Base-by-base conservation (phyloP, 2,113 vertebrate genomes). In the Callipepla squamata region DNA sequence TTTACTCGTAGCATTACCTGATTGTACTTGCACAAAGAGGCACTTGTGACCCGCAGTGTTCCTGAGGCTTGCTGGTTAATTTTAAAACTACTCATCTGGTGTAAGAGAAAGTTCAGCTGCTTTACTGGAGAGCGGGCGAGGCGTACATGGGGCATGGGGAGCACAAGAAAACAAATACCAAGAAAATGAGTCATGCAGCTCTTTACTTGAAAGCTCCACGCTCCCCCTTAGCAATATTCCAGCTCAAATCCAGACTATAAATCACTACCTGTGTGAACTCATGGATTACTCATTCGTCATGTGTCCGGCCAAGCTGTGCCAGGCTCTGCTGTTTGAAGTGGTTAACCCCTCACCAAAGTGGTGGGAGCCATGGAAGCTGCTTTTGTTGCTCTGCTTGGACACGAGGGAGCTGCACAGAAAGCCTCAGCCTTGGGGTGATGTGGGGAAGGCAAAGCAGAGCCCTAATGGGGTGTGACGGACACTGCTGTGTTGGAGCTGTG, bases 191-290 rank as follows among this genome's bases (percentile, higher is more conserved):
- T 84, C 93, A 87, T n/a, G 18, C 4, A 2, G 50, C 78, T 83
- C 66, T 55, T 75, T 19, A 73, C 72, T 74, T 83, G 82, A 83
- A 69, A 86, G 81, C 73, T 79, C 86, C 45, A 45, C 72, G 0
- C 50, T 79, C 55, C 55, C 85, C 81, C 82, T 72, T 36, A 80
- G 87, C 74, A 3, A 58, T 67, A 61, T 67, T 76, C 82, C 90
- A 75, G 67, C 68, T 82, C 48, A 32, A 4, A 55, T 20, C 50
- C 90, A 92, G 67, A 3, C 82, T 45, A 17, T 18, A 84, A 80
- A 76, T 62, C 68, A n/a, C 68, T 84, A 80, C 90, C 93, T 87
- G 87, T 8, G 4, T 17, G 73, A 63, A 81, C 89, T 85, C 5
- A 66, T 81, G 80, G 38, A 20, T 83, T 66, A 65, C 50, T 94